These are phyloP conservation scores for Nematostella vectensis DNA, from an alignment of 92 coral and sea anemone genomes.

Conservation along the genomic window DNA sequence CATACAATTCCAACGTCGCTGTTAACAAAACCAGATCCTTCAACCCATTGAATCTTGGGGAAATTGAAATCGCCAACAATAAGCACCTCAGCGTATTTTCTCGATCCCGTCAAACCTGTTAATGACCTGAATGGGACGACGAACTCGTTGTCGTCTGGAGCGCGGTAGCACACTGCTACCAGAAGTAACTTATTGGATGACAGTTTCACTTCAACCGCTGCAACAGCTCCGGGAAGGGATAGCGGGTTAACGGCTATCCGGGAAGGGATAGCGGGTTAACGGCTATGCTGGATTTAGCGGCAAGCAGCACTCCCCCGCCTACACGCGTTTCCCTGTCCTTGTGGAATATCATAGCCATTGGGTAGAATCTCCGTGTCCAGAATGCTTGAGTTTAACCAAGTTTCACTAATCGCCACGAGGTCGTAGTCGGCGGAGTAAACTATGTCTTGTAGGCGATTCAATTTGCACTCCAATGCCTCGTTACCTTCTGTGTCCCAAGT, in stretches of 20 bases:
- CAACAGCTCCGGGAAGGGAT: not conserved
- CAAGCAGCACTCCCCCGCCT: not conserved
- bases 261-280: not conserved
- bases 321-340: not conserved
- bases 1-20: too few relatives aligned
- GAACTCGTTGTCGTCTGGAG: not conserved
- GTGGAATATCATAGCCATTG: not conserved
- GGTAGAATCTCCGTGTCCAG: not conserved
- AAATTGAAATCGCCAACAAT: not conserved
- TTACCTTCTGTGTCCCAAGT: not conserved
- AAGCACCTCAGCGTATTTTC: not conserved
- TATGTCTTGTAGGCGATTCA: not conserved
- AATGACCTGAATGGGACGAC: not conserved
- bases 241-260: too few relatives aligned
- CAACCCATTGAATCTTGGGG: not conserved
- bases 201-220: not conserved
- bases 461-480: too few relatives aligned
- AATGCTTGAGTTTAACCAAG: not conserved
- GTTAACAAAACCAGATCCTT: not conserved
- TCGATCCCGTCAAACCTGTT: not conserved
- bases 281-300: not conserved
- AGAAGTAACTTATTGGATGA: not conserved
- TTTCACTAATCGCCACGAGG: not conserved
- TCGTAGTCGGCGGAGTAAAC: not conserved
- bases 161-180: not conserved